A percentile compares a stretch with the other conserved stretches of the same genome.
Conservation (phyloP, 2,888 invertebrate species). For the Drosophila engyochracea region DNA sequence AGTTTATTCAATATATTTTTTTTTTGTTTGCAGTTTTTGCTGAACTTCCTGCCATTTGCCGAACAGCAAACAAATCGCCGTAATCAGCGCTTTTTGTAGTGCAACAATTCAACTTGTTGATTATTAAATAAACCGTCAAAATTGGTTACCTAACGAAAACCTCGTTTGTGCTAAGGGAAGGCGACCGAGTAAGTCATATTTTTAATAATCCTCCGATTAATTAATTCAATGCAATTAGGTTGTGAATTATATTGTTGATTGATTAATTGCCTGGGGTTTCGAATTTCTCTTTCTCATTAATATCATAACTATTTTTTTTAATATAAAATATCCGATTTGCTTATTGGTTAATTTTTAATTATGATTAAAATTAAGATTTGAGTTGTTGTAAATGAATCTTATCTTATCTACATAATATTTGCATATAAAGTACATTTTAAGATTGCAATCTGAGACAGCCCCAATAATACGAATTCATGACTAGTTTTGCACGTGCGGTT, state of each 20-base stretch:
- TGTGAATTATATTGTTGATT: not conserved
- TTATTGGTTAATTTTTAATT: not conserved
- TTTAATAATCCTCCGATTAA: conserved; percentile 12
- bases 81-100: conserved; percentile 39
- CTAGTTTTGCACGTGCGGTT: conserved; percentile 2
- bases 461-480: not conserved
- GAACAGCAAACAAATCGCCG: not conserved
- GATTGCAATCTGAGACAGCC: not conserved
- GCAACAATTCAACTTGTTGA: conserved; percentile 37
- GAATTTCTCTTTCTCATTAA: not conserved
- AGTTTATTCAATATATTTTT: not conserved
- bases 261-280: not conserved
- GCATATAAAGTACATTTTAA: not conserved
- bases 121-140: conserved; percentile 80
- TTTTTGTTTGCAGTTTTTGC: conserved; percentile 18
- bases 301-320: not conserved
- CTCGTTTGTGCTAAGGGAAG: conserved; percentile 84
- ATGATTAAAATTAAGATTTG: not conserved
- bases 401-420: not conserved
- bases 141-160: conserved; percentile 85
- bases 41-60: conserved; percentile 22
- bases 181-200: conserved; percentile 75
- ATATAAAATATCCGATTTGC: not conserved
- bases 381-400: no score
- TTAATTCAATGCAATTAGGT: not conserved